Conservation (phyloP, 2,888 invertebrate species). For the Kryphioiulus occultus region DNA sequence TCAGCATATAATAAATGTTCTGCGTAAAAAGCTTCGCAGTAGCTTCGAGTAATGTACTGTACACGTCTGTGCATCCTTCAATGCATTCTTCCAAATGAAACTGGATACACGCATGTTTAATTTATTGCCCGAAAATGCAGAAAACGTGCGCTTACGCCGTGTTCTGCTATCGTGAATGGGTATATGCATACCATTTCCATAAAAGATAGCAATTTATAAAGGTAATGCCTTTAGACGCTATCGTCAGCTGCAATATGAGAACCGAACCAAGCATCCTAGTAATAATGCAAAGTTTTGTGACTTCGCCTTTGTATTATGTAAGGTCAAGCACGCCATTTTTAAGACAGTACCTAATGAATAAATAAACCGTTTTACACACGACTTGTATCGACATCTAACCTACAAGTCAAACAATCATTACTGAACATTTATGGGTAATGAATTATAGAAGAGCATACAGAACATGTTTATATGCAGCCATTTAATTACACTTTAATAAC, state of each 20-base stretch:
- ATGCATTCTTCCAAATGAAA: neutral
- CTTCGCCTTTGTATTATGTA: neutral
- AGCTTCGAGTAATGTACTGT: neutral
- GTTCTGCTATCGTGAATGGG: neutral
- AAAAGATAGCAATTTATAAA: neutral
- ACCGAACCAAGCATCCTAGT: neutral
- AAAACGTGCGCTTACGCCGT: neutral
- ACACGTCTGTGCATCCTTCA: neutral
- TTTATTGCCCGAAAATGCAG: neutral
- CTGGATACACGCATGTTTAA: neutral
- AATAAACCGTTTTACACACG: neutral
- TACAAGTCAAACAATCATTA: neutral
- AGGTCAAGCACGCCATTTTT: neutral
- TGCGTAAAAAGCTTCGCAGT: neutral
- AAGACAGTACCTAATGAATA: neutral
- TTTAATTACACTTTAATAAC: no score
- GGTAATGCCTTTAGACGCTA: constrained; percentile 14
- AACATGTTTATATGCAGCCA: no score
- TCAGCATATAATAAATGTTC: neutral
- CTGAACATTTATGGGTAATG: neutral
- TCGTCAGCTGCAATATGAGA: neutral
- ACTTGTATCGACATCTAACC: neutral
- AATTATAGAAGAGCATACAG: no score
- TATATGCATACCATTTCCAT: constrained; percentile 18
- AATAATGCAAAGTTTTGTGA: neutral